A percentile compares a stretch with the other conserved stretches of the same genome.
Conservation (phyloP, 2,888 invertebrate species). For the Eupithecia inturbata region DNA sequence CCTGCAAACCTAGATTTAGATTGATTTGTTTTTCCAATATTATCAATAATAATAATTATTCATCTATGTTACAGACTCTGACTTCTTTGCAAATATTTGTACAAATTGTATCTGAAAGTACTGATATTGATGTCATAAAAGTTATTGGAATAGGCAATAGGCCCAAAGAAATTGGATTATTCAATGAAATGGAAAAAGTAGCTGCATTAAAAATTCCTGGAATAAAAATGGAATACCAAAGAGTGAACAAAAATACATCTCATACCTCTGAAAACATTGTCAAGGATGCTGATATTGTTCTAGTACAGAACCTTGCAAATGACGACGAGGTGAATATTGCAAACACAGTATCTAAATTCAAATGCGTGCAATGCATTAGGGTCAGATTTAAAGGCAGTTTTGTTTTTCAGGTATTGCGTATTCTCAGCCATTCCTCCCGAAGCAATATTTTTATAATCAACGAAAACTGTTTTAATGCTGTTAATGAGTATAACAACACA, state of each 20-base stretch:
- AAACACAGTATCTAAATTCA: neutral
- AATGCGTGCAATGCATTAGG: neutral
- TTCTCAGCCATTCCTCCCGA: constrained; percentile 8
- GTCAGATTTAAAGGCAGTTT: neutral
- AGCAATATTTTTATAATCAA: constrained; percentile 28
- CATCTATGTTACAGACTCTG: constrained; percentile 33
- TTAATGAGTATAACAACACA: neutral
- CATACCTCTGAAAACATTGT: constrained; percentile 23
- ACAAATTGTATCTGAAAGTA: constrained; percentile 53
- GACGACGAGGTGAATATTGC: constrained; percentile 38
- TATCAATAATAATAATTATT: neutral
- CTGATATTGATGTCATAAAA: constrained; percentile 42
- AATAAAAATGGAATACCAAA: constrained; percentile 41
- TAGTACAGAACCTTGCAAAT: constrained; percentile 46
- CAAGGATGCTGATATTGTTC: constrained; percentile 41
- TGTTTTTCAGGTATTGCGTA: constrained; percentile 30
- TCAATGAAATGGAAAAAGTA: constrained; percentile 37
- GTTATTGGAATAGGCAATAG: constrained; percentile 41
- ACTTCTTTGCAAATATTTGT: constrained; percentile 46
- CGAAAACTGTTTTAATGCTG: constrained; percentile 1
- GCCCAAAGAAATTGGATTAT: constrained; percentile 27
- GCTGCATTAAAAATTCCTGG: constrained; percentile 27
- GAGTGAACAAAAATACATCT: constrained; percentile 25
- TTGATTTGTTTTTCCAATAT: neutral
- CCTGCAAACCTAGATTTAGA: neutral